Percentiles rank a stretch among this genome's conserved stretches.
Evolutionary conservation across 2,113 vertebrate genomes (phyloP).

Genomic region (Plestiodon gilberti): DNA sequence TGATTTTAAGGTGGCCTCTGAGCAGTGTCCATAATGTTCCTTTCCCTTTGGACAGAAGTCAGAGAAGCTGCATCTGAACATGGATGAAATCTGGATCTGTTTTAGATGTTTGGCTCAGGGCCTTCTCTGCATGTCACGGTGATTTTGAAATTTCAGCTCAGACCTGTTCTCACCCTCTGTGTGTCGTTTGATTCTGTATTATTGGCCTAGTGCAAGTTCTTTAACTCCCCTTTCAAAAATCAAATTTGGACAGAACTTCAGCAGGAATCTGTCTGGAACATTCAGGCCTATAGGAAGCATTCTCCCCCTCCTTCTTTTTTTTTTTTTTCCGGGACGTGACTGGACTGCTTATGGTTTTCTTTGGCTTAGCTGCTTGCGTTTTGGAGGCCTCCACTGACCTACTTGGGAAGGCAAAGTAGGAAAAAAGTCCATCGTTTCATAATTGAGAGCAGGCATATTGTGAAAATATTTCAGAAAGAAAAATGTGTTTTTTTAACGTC

Average conservation of each 20-base stretch:
- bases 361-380: constrained; percentile 36
- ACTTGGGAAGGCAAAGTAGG: constrained; percentile 29
- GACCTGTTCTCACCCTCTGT: background rate
- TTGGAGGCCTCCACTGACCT: constrained; percentile 32
- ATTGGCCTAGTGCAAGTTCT: background rate
- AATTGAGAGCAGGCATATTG: constrained; percentile 12
- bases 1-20: background rate
- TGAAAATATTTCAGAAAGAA: constrained; percentile 21
- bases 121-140: fast-evolving
- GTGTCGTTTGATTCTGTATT: background rate
- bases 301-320: background rate
- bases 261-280: background rate
- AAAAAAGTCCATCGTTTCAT: background rate
- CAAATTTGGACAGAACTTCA: background rate
- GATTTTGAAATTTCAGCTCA: background rate
- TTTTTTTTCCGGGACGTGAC: constrained; percentile 33
- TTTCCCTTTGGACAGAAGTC: background rate
- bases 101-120: background rate
- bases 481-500: background rate
- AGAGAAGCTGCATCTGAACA: background rate
- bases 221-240: background rate
- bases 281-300: constrained; percentile 24
- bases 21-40: background rate
- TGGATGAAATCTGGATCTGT: background rate
- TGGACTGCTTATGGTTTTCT: constrained; percentile 40